Percentiles rank a stretch among this genome's conserved stretches.
phyloP scores from a whole-genome alignment of 1,140 invertebrate species.

The Pseudomyrmex dendroicus region DNA sequence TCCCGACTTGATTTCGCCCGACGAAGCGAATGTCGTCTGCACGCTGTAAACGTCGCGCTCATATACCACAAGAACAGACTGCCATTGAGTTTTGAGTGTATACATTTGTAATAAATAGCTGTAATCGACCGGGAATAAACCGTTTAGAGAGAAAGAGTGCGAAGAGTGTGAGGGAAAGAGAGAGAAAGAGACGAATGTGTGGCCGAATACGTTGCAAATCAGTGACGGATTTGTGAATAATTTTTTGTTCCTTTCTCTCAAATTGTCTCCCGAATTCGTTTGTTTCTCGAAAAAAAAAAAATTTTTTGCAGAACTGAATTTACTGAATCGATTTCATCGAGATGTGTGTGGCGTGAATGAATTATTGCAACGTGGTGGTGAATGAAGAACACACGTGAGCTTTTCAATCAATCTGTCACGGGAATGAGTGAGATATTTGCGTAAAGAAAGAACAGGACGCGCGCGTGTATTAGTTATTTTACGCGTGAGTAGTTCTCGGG shows the following conservation, averaged over 20 bases:
- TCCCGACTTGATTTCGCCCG: slow-evolving; percentile 28
- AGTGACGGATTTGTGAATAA: slow-evolving; percentile 28
- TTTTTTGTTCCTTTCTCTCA: background rate
- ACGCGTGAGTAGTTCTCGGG: slow-evolving; percentile 21
- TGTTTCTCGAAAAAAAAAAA: slow-evolving; percentile 2
- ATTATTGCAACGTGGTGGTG: too few relatives aligned
- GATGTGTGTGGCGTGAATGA: too few relatives aligned
- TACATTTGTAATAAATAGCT: slow-evolving; percentile 64
- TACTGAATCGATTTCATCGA: too few relatives aligned
- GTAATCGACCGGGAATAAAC: slow-evolving; percentile 45
- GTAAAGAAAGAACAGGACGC: background rate
- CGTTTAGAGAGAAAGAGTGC: slow-evolving; percentile 11
- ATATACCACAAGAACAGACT: slow-evolving; percentile 71
- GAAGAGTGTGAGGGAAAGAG: slow-evolving; percentile 23
- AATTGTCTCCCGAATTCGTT: slow-evolving; percentile 14
- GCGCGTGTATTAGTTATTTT: slow-evolving; percentile 21
- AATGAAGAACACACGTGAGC: too few relatives aligned
- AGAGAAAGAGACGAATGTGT: slow-evolving; percentile 23
- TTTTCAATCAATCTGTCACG: slow-evolving; percentile 18
- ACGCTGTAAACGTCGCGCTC: slow-evolving; percentile 60
- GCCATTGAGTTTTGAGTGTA: slow-evolving; percentile 70
- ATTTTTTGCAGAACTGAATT: background rate
- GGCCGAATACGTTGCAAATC: slow-evolving; percentile 17
- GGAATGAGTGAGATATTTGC: background rate
- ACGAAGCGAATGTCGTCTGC: slow-evolving; percentile 36